Percentiles rank a stretch among this genome's conserved stretches.
Evolutionary conservation across 2,888 invertebrate species (phyloP).

Genomic region (Erynnis tages): DNA sequence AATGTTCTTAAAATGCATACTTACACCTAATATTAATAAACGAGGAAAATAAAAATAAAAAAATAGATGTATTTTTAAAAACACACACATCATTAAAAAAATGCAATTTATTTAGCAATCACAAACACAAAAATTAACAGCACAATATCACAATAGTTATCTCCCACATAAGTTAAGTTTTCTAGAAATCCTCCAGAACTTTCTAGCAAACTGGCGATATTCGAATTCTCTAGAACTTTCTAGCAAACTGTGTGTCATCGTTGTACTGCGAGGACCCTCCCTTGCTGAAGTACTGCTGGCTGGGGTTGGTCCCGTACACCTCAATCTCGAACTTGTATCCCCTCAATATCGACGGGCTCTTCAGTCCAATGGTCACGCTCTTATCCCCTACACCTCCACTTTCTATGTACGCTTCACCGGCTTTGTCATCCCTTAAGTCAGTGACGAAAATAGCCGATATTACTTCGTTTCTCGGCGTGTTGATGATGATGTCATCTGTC

Average conservation of each 20-base stretch:
- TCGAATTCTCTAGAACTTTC: constrained; percentile 44
- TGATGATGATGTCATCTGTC: constrained; percentile 55
- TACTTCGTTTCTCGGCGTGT: constrained; percentile 51
- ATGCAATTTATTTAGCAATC: no score
- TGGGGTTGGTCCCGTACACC: constrained; percentile 52
- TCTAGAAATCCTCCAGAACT: no score
- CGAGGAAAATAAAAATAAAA: no score
- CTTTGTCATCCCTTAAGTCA: constrained; percentile 60
- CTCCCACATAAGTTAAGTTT: no score
- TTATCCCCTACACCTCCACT: constrained; percentile 61
- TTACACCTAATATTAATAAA: no score
- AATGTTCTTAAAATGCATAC: no score
- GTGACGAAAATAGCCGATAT: constrained; percentile 61
- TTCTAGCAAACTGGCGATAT: not conserved
- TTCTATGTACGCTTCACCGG: constrained; percentile 57
- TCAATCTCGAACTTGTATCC: constrained; percentile 67
- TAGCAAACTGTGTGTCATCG: constrained; percentile 46
- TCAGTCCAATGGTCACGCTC: constrained; percentile 57
- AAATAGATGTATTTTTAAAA: no score
- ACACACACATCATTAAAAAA: no score
- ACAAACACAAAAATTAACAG: not conserved
- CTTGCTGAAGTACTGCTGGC: constrained; percentile 44
- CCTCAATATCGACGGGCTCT: constrained; percentile 60
- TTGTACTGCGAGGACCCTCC: constrained; percentile 40
- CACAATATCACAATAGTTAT: no score